Evolutionary conservation across 2,888 invertebrate genomes (phyloP).

Genomic region (Lamellibrachia columna): DNA sequence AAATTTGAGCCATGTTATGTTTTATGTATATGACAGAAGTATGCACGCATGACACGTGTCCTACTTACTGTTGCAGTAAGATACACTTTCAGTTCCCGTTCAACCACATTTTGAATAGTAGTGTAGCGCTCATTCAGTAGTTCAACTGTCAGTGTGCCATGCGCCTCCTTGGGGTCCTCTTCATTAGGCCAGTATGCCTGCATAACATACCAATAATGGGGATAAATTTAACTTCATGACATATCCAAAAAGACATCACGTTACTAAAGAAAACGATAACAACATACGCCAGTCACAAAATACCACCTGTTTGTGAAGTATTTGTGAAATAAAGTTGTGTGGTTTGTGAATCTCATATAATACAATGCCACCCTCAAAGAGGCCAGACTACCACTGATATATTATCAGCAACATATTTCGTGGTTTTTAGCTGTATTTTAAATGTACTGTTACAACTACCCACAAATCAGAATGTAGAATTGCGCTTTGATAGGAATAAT

Average conservation of each 20-base stretch:
- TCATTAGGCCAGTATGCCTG: not conserved
- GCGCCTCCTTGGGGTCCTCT: not conserved
- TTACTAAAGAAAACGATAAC: no score
- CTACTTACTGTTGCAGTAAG: not conserved
- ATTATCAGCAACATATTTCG: no score
- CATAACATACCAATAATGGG: not conserved
- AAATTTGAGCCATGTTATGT: no score
- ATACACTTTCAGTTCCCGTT: not conserved
- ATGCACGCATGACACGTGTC: not conserved
- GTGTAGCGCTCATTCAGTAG: not conserved
- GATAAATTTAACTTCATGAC: no score
- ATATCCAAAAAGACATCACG: no score
- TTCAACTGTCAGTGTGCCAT: constrained; percentile 5
- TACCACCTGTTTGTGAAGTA: no score
- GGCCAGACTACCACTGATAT: no score
- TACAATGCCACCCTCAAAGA: no score
- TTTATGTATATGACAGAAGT: not conserved
- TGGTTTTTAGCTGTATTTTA: not conserved
- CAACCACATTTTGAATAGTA: not conserved
- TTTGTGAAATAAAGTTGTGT: no score
- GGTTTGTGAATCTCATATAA: no score
- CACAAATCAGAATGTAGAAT: not conserved
- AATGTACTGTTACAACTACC: not conserved
- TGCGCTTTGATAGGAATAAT: not conserved
- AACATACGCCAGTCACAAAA: no score